These are phyloP conservation scores for Rhinophrynus dorsalis DNA, from an alignment of 2,797 vertebrate species.

Conservation along the genomic window DNA sequence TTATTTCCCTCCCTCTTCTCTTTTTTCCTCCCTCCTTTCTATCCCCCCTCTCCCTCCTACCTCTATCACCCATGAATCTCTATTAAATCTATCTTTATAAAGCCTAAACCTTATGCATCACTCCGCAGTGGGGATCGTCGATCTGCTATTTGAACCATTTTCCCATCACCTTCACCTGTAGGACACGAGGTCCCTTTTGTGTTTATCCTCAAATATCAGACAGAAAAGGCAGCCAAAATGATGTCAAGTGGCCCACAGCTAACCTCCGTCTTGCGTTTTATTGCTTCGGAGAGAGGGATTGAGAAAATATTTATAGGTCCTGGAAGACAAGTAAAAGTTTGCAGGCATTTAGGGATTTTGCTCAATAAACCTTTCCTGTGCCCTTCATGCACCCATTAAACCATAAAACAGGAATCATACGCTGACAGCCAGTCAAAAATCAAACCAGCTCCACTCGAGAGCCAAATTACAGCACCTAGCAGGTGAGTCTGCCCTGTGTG, in stretches of 20 bases:
- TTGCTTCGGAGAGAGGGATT: conserved; percentile 63
- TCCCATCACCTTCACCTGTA: conserved; percentile 47
- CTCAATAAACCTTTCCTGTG: conserved; percentile 68
- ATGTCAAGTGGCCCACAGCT: conserved; percentile 59
- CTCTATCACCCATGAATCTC: not conserved
- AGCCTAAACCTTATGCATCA: not conserved
- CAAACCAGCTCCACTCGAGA: conserved; percentile 53
- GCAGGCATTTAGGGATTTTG: conserved; percentile 67
- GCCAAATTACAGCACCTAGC: conserved; percentile 24
- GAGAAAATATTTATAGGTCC: conserved; percentile 67
- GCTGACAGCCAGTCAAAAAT: conserved; percentile 57
- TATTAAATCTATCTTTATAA: not conserved
- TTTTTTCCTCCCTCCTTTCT: not conserved
- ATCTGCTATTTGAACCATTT: not conserved
- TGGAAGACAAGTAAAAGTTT: conserved; percentile 69
- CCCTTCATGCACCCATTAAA: conserved; percentile 61
- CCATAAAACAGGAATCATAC: conserved; percentile 54
- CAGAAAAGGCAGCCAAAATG: conserved; percentile 51
- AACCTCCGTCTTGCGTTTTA: conserved; percentile 67
- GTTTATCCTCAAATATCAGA: conserved; percentile 48
- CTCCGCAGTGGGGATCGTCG: not conserved
- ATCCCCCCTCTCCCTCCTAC: not conserved
- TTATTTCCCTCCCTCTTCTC: not conserved
- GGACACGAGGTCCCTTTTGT: conserved; percentile 46
- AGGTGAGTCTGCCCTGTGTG: conserved; percentile 11